phyloP scores from a whole-genome alignment of 2,113 vertebrate species.

The Ictidomys tridecemlineatus region DNA sequence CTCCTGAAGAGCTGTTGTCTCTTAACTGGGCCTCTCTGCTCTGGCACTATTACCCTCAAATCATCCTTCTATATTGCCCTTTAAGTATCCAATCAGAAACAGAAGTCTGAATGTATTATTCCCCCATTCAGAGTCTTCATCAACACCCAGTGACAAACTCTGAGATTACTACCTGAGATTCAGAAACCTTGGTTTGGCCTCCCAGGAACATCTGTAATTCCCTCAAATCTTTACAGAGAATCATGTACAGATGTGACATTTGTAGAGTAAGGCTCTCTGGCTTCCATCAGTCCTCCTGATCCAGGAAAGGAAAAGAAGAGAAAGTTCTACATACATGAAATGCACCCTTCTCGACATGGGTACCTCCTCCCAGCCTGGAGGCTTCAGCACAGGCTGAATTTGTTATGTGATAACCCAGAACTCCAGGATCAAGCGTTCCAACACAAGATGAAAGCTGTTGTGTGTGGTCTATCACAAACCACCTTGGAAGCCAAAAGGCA shows the following conservation, averaged over 20 bases:
- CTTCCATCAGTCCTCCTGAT: neutral
- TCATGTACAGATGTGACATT: neutral
- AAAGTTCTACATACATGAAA: neutral
- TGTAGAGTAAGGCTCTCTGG: neutral
- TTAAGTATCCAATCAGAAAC: neutral
- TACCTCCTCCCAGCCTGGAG: accelerated
- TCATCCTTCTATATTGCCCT: neutral
- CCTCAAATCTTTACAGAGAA: neutral
- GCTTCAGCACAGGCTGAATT: neutral
- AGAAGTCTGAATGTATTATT: neutral
- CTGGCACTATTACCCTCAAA: neutral
- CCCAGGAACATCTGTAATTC: neutral
- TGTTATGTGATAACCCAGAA: neutral
- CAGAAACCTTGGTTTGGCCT: neutral
- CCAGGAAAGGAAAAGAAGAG: neutral
- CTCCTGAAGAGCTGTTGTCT: neutral
- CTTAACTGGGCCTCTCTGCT: neutral
- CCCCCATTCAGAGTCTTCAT: neutral
- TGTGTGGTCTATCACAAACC: neutral
- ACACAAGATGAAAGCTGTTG: neutral
- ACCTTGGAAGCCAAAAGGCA: neutral
- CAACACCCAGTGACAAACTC: neutral
- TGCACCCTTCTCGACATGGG: neutral
- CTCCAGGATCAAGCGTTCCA: neutral
- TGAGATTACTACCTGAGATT: neutral